Conservation (phyloP, 2,797 vertebrate genomes). For the Tauraco hartlaubi region DNA sequence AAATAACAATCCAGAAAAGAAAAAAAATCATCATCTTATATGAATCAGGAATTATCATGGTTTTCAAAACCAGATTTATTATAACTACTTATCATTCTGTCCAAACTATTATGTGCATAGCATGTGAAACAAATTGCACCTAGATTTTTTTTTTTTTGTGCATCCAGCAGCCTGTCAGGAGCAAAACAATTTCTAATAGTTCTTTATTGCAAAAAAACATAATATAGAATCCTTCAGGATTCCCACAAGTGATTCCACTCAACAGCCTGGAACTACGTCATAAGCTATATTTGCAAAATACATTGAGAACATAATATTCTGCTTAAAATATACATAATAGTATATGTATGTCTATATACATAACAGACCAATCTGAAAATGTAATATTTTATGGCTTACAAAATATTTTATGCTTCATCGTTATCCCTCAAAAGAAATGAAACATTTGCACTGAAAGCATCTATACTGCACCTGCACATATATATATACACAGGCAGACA, state of each 20-base stretch:
- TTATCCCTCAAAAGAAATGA: background rate
- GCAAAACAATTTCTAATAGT: background rate
- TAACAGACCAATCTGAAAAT: background rate
- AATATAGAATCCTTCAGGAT: background rate
- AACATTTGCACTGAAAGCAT: background rate
- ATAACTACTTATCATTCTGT: background rate
- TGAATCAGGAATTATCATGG: background rate
- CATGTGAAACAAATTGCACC: background rate
- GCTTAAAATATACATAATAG: background rate
- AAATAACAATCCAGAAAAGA: background rate
- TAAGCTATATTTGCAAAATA: background rate
- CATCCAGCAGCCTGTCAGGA: background rate
- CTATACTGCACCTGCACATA: background rate
- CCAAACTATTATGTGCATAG: background rate
- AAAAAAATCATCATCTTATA: background rate
- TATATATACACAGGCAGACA: background rate
- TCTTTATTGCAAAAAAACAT: background rate
- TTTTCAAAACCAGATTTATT: background rate
- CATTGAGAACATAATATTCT: background rate
- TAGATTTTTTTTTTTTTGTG: background rate
- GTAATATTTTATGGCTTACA: background rate
- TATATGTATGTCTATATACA: too few relatives aligned
- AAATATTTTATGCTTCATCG: background rate
- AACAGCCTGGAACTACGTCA: background rate
- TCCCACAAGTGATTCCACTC: background rate